Evolutionary conservation across 2,888 invertebrate genomes (phyloP), one percentile per base, ranked within the genome.

Genomic region (Timema podura): DNA sequence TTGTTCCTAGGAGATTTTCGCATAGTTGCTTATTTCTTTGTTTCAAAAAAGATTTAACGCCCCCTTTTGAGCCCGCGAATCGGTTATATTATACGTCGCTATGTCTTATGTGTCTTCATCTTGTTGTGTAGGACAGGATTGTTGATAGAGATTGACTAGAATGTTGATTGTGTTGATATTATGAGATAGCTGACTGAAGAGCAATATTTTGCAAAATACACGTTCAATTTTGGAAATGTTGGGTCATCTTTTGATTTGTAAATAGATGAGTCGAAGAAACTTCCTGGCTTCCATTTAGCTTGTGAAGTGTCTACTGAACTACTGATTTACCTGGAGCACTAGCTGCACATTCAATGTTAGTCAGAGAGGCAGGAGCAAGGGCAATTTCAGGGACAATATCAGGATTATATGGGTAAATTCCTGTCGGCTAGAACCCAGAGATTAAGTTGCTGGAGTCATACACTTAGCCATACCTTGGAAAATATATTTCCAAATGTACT

Each of bases 401-500:
- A 15, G 61, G 15, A 30, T 61, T 61, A 61, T 61, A 61, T 8
- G 61, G 16, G 61, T 15, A 61, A 61, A 61, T 61, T 13, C 61
- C 61, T 61, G 61, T 61, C 45, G 16, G 16, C 16, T 61, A 16
- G 16, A 61, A 61, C 45, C 61, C 61, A 1, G 61, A 61, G 30
- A 61, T 61, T 61, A 61, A 9, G 30, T 61, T 61, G 16, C 13
- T 61, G 61, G 16, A 2, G 61, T 61, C 61, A 61, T 61, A 61
- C 16, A 61, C 61, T 45, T 30, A 61, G 61, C 61, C 61, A 61
- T 16, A 61, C 61, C 45, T 30, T 61, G 16, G 16, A 61, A 61
- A 61, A 61, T 61, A 61, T 61, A 44, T 61, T 61, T 16, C 61
- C 61, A 16, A 61, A 61, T 16, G 16, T 61, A 16, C 61, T 61